Percentiles rank a stretch among this genome's conserved stretches.
Evolutionary conservation across 2,888 invertebrate species (phyloP).

Genomic region (Acleris holmiana): DNA sequence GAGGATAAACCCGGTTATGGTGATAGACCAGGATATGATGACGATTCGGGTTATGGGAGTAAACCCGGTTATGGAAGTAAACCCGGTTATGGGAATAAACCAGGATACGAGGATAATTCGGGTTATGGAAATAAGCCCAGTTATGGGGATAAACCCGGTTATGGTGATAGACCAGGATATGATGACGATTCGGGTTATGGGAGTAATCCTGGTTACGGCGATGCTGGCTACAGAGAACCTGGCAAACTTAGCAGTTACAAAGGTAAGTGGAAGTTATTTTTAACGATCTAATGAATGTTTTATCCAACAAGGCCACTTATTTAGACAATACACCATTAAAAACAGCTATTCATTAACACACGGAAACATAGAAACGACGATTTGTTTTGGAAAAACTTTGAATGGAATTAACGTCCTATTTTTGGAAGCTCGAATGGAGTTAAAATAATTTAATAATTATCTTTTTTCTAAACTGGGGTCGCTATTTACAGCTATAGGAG

Average conservation of each 20-base stretch:
- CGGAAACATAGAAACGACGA: conserved; percentile 19
- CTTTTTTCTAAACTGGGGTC: too few species aligned
- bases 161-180: not conserved
- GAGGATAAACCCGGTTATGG: not conserved
- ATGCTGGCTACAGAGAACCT: conserved; percentile 47
- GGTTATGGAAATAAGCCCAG: too few species aligned
- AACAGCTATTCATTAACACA: conserved; percentile 11
- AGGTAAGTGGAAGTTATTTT: conserved; percentile 56
- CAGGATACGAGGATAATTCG: not conserved
- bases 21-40: not conserved
- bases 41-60: too few species aligned
- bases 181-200: not conserved
- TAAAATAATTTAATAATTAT: too few species aligned
- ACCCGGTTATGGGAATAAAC: conserved; percentile 16
- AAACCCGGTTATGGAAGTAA: too few species aligned
- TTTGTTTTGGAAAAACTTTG: conserved; percentile 8
- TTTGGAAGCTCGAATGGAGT: not conserved
- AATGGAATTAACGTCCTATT: not conserved
- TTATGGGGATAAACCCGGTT: not conserved
- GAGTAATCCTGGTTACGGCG: not conserved
- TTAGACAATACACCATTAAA: conserved; percentile 29
- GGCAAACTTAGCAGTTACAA: conserved; percentile 56
- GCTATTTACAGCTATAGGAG: too few species aligned
- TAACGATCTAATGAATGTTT: not conserved
- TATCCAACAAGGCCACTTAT: conserved; percentile 10